Evolutionary conservation across 2,888 invertebrate genomes (phyloP).

Genomic region (Chelonus formosanus): DNA sequence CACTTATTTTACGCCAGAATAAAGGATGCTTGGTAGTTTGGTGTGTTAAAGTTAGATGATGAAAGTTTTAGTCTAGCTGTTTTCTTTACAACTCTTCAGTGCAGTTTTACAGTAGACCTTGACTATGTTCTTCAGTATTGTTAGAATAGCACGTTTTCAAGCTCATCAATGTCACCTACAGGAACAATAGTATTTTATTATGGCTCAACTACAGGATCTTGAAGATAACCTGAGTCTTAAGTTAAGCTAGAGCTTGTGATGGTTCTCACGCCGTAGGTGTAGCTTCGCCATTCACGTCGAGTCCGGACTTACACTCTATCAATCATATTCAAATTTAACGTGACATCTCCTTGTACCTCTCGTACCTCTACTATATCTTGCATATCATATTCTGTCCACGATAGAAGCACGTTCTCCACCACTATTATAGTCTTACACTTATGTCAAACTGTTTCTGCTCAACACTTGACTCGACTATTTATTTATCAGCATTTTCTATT

Average conservation of each 20-base stretch:
- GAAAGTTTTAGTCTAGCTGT: slow-evolving; percentile 13
- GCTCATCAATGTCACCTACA: slow-evolving; percentile 38
- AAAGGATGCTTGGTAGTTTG: neutral
- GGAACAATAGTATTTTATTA: slow-evolving; percentile 30
- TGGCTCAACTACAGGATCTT: slow-evolving; percentile 29
- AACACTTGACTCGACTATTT: no score
- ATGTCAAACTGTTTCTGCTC: no score
- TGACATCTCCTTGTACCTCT: slow-evolving; percentile 12
- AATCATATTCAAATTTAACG: slow-evolving; percentile 57
- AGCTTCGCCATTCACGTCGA: slow-evolving; percentile 49
- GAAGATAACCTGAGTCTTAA: slow-evolving; percentile 16
- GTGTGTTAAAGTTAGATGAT: slow-evolving; percentile 13
- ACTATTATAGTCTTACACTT: neutral
- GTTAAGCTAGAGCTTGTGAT: slow-evolving; percentile 11
- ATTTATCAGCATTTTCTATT: no score
- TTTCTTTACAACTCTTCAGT: slow-evolving; percentile 18
- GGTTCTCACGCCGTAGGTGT: slow-evolving; percentile 28
- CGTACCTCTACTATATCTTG: neutral
- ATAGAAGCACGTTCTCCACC: neutral
- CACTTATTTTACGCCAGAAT: slow-evolving; percentile 2
- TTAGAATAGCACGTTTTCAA: slow-evolving; percentile 15
- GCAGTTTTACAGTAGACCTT: neutral
- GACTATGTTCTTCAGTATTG: slow-evolving; percentile 3
- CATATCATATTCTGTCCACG: no score
- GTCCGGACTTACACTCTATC: slow-evolving; percentile 52